Base-by-base conservation (phyloP, 1,140 invertebrate species). In the Penaeus chinensis region DNA sequence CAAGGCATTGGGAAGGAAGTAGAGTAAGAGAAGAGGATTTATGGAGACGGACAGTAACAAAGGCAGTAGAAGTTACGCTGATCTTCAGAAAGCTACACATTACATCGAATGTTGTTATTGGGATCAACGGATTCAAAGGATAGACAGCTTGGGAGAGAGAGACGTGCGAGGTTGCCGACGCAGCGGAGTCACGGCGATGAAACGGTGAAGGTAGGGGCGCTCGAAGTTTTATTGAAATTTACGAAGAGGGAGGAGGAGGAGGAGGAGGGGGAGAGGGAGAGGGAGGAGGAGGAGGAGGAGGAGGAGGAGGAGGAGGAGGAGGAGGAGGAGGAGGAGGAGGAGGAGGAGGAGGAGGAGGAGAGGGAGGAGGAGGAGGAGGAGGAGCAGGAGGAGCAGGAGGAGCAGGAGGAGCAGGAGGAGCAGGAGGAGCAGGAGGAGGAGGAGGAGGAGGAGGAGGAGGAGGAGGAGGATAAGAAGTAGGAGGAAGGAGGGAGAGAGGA, bases 401-500 rank as follows among this genome's bases (percentile, higher is more conserved):
- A 61, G 27, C 2, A 62, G 16, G 22, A 27, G 27, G n/a, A 24
- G 24, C 1, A 80, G 20, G 27, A 54, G 65, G 27, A 24, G 22
- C n/a, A 18, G 11, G 65, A 24, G 22, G 24, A 63, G 27, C 2
- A 79, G 60, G 54, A 60, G n/a, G n/a, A 66, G n/a, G 63, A 66
- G n/a, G 63, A 20, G 10, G 60, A 20, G 62, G 0, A 71, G 63
- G 54, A 18, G 74, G 63, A 83, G 24, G 54, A 37, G 60, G 65
- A 71, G 82, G 74, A 42, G 74, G 82, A 83, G 65, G 27, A 13
- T 16, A 27, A 71, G 69, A n/a, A 22, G 47, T n/a, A 66, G 80
- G 22, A 63, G 47, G 80, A 65, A 24, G 66, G 24, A 32, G 24
- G 63, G 80, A 65, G 61, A 32, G 80, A 82, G 61, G 63, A 42